Evolutionary conservation across 2,888 invertebrate genomes (phyloP).

Genomic region (Galerucella pusilla): DNA sequence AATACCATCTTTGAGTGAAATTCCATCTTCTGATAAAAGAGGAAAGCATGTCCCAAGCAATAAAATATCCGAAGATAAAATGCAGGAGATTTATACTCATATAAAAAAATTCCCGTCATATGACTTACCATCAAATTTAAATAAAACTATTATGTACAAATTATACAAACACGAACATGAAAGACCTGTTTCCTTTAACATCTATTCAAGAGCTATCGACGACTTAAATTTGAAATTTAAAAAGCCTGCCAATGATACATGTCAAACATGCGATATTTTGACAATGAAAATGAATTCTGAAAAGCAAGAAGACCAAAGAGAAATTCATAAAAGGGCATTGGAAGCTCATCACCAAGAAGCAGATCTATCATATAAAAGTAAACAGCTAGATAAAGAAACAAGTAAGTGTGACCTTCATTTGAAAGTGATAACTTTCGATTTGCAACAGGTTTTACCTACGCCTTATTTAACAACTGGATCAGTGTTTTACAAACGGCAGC

Average conservation of each 20-base stretch:
- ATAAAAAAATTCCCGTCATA: not conserved
- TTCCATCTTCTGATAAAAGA: not conserved
- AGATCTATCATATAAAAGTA: not conserved
- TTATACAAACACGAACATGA: not conserved
- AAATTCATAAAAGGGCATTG: not conserved
- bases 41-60: constrained; percentile 4
- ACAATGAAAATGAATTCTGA: not conserved
- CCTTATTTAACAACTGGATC: not conserved
- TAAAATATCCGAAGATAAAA: not conserved
- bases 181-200: not conserved
- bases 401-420: not conserved
- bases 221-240: no score
- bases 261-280: no score
- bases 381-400: not conserved
- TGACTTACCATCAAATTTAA: not conserved
- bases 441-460: not conserved
- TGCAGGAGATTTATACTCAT: not conserved
- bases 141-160: not conserved
- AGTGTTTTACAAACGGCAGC: constrained; percentile 6
- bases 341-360: constrained; percentile 4
- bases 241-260: no score
- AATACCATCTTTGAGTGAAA: not conserved
- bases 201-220: not conserved
- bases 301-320: not conserved
- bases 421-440: not conserved